Evolutionary conservation across 2,888 invertebrate species (phyloP).

Genomic region (Sesia bembeciformis): DNA sequence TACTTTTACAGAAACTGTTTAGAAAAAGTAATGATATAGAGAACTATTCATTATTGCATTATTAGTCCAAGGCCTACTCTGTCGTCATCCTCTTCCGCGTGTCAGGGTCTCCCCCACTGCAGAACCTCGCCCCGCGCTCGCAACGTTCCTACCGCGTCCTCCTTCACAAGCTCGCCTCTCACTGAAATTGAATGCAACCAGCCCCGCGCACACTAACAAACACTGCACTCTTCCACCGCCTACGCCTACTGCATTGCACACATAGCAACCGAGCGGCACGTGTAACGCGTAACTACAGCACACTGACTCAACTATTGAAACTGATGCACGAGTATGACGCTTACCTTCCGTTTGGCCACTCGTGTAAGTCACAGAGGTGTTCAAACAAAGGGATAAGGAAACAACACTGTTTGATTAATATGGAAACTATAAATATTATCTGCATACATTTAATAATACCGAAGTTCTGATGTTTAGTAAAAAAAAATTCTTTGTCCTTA

Average conservation of each 20-base stretch:
- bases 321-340: background rate
- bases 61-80: conserved; percentile 6
- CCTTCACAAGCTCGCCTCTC: background rate
- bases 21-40: too few relatives aligned
- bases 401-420: too few relatives aligned
- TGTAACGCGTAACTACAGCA: conserved; percentile 27
- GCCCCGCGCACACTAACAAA: conserved; percentile 1
- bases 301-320: conserved; percentile 11
- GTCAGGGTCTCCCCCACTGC: conserved; percentile 20
- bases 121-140: conserved; percentile 9
- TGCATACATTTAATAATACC: too few relatives aligned
- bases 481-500: too few relatives aligned
- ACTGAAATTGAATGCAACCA: background rate
- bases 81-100: conserved; percentile 19
- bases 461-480: too few relatives aligned
- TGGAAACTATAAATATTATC: too few relatives aligned
- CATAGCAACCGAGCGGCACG: conserved; percentile 24
- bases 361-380: too few relatives aligned
- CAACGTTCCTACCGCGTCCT: conserved; percentile 4
- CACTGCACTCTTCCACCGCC: conserved; percentile 2
- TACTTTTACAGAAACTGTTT: too few relatives aligned
- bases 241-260: conserved; percentile 20
- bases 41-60: background rate
- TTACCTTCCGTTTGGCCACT: too few relatives aligned
- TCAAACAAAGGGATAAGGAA: too few relatives aligned